These are phyloP conservation scores for Balearica regulorum DNA, from an alignment of 2,797 vertebrate genomes.

Conservation along the genomic window DNA sequence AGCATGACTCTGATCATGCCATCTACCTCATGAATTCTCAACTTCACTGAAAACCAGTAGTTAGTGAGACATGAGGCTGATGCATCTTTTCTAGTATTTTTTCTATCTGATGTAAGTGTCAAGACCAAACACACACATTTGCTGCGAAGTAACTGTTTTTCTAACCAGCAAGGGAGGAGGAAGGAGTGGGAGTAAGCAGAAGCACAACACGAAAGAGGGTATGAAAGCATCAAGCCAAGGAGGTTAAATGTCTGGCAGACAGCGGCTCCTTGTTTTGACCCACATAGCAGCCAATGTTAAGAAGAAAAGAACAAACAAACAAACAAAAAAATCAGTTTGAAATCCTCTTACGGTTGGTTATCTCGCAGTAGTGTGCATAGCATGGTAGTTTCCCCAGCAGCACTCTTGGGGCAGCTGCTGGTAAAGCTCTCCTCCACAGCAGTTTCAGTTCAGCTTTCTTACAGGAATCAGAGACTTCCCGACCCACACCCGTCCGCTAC, in stretches of 20 bases:
- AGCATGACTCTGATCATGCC: neutral
- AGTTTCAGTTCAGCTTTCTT: conserved; percentile 59
- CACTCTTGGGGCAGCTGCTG: neutral
- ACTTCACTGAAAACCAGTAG: neutral
- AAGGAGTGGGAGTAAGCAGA: conserved; percentile 54
- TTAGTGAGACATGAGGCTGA: neutral
- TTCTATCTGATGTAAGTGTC: neutral
- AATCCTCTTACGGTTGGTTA: neutral
- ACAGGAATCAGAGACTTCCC: neutral
- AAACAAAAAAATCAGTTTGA: neutral
- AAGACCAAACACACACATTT: neutral
- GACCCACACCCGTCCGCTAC: neutral
- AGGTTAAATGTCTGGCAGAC: conserved; percentile 5
- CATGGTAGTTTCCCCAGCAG: conserved; percentile 5
- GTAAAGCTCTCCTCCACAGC: conserved; percentile 3
- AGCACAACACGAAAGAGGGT: neutral
- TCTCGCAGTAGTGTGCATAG: neutral
- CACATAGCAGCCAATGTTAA: neutral
- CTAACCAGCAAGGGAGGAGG: conserved; percentile 22
- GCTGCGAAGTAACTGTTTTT: neutral
- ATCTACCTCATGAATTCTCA: neutral
- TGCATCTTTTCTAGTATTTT: neutral
- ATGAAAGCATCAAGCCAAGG: conserved; percentile 3
- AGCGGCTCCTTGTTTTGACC: neutral
- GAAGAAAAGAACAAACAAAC: neutral